Evolutionary conservation across 2,888 invertebrate genomes (phyloP).

Genomic region (Allacma fusca): DNA sequence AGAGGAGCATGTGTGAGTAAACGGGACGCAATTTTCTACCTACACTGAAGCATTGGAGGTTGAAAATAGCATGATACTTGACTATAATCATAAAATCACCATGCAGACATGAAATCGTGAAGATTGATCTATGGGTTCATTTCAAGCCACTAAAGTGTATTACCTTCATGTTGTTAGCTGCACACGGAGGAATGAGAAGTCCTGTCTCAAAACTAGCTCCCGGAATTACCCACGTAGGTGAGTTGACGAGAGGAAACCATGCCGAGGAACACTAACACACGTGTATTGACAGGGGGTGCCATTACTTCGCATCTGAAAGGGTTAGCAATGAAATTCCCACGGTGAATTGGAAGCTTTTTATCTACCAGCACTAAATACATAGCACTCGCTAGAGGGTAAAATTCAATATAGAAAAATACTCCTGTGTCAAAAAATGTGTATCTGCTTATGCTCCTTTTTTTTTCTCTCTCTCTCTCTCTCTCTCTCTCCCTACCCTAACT

Average conservation of each 20-base stretch:
- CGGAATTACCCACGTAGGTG: constrained; percentile 41
- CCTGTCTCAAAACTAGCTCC: constrained; percentile 38
- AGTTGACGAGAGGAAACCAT: constrained; percentile 36
- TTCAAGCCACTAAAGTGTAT: constrained; percentile 32
- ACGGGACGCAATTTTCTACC: neutral
- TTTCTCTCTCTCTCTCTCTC: neutral
- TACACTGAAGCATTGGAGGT: neutral
- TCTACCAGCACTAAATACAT: constrained; percentile 16
- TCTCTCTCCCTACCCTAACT: neutral
- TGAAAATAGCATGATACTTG: constrained; percentile 42
- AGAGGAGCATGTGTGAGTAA: neutral
- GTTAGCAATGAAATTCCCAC: constrained; percentile 46
- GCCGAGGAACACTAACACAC: constrained; percentile 34
- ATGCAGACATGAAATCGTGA: constrained; percentile 42
- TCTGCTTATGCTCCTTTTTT: neutral
- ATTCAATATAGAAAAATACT: constrained; percentile 24
- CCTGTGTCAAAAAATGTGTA: constrained; percentile 1
- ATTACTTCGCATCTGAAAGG: constrained; percentile 40
- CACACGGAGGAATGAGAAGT: neutral
- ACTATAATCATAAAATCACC: constrained; percentile 42
- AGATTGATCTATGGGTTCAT: constrained; percentile 42
- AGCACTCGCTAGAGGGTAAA: constrained; percentile 39
- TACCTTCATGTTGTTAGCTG: constrained; percentile 2
- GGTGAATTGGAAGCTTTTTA: constrained; percentile 43
- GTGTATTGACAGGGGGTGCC: constrained; percentile 46